Conservation (phyloP, 1,140 invertebrate species). For the Babylonia areolata region DNA sequence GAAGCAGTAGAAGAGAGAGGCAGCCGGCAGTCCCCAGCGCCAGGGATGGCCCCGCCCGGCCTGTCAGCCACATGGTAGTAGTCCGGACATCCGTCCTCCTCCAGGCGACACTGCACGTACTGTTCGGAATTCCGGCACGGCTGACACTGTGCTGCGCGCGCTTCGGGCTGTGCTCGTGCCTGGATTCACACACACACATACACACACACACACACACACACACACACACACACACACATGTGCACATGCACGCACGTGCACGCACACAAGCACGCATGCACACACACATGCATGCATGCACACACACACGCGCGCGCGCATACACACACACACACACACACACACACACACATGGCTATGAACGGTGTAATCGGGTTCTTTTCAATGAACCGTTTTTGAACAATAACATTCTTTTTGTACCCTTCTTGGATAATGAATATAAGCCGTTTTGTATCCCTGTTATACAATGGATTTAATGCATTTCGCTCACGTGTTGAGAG, state of each 20-base stretch:
- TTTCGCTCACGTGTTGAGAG: too few species aligned
- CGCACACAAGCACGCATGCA: neutral
- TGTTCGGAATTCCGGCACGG: neutral
- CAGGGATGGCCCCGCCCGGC: too few species aligned
- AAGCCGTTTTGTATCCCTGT: too few species aligned
- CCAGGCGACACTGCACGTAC: neutral
- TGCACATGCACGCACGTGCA: neutral
- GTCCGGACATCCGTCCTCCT: too few species aligned
- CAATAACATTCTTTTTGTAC: too few species aligned
- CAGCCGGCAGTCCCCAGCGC: too few species aligned
- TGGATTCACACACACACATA: neutral
- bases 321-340: neutral
- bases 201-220: neutral
- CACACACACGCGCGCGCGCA: constrained; percentile 15
- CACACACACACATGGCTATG: constrained; percentile 26
- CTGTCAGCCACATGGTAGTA: too few species aligned
- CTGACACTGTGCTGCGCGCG: neutral
- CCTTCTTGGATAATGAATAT: too few species aligned
- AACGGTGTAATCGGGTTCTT: too few species aligned
- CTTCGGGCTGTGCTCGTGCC: neutral
- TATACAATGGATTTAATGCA: too few species aligned
- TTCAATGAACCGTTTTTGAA: too few species aligned
- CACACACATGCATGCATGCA: constrained; percentile 18
- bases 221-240: constrained; percentile 19
- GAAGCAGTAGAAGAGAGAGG: too few species aligned